Conservation (phyloP, 30 jellyfish, hydroid and myxozoan genomes). For the Hydra vulgaris region DNA sequence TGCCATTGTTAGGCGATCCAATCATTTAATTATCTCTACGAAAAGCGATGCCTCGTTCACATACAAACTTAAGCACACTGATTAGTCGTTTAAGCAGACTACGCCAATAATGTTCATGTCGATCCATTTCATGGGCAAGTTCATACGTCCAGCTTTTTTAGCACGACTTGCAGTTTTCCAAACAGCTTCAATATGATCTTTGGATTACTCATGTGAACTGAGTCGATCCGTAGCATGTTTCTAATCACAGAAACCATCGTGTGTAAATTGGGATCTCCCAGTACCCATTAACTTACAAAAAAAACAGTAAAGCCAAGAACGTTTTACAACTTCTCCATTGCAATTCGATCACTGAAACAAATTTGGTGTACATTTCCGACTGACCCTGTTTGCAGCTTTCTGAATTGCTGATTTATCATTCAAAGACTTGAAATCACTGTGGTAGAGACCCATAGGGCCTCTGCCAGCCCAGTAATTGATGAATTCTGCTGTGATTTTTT, state of each 20-base stretch:
- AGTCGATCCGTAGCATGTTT: not conserved
- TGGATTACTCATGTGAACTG: not conserved
- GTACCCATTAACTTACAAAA: not conserved
- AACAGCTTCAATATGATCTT: not conserved
- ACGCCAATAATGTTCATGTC: not conserved
- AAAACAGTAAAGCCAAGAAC: constrained; percentile 9
- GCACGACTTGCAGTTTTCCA: not conserved
- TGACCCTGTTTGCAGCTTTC: not conserved
- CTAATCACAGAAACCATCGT: not conserved
- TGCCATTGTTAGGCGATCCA: constrained; percentile 7
- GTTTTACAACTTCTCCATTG: constrained; percentile 4
- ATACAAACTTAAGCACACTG: not conserved
- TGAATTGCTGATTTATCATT: too few relatives aligned
- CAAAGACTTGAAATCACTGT: too few relatives aligned
- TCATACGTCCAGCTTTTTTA: not conserved
- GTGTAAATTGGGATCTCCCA: not conserved
- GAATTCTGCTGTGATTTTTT: too few relatives aligned
- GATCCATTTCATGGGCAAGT: not conserved
- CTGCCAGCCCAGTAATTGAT: too few relatives aligned
- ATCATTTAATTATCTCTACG: not conserved
- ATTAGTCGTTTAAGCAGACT: not conserved
- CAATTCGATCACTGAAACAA: not conserved
- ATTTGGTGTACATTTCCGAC: not conserved
- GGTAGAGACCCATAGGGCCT: too few relatives aligned
- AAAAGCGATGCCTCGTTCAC: not conserved